Percentiles rank a stretch among this genome's conserved stretches.
Conservation (phyloP, 2,113 vertebrate genomes). For the Ophthalmolycus amberensis region DNA sequence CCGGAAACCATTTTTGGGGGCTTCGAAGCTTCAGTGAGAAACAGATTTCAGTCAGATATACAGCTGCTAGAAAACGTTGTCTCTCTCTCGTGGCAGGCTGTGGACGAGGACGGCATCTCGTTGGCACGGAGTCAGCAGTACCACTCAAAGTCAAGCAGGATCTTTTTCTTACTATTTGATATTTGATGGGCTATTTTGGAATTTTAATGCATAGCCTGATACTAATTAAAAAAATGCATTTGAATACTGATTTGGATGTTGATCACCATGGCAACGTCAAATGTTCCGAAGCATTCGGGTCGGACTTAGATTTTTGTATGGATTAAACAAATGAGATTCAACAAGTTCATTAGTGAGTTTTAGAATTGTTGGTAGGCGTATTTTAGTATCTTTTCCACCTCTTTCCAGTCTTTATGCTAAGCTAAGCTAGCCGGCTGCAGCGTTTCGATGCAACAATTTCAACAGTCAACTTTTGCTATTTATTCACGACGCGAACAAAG, state of each 20-base stretch:
- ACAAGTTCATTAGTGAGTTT: background rate
- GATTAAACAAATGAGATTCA: background rate
- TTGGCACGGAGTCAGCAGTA: too few species aligned
- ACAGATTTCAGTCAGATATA: too few species aligned
- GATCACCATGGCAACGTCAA: background rate
- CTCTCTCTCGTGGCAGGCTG: too few species aligned
- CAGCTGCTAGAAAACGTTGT: too few species aligned
- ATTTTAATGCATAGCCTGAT: background rate
- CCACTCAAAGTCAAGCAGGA: too few species aligned
- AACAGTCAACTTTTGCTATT: background rate
- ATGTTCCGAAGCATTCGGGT: background rate
- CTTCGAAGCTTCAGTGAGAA: too few species aligned
- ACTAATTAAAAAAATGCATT: background rate
- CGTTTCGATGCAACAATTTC: background rate
- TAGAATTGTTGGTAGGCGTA: background rate
- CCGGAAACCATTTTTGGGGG: too few species aligned
- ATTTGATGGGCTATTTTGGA: background rate
- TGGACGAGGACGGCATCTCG: too few species aligned
- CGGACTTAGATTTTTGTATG: background rate
- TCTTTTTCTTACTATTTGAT: background rate
- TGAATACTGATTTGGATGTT: background rate
- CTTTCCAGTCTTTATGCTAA: background rate
- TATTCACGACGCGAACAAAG: background rate
- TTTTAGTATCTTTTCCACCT: background rate
- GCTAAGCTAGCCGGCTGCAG: background rate